Conservation (phyloP, 2,113 vertebrate species). For the Centropus unirufus region DNA sequence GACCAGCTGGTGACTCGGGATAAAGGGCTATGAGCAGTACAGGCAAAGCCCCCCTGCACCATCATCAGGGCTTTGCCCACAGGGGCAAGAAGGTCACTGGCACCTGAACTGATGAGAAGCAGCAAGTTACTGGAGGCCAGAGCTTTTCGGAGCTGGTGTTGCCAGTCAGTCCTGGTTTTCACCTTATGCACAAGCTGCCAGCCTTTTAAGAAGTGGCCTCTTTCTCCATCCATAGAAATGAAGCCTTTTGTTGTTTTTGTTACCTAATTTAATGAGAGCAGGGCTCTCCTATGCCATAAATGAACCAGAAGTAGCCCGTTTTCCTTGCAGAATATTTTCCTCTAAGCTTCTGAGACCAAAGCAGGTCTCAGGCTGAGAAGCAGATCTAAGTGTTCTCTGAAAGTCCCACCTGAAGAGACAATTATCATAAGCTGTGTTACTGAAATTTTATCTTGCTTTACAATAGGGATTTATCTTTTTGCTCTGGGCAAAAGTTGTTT, state of each 20-base stretch:
- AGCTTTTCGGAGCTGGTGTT: not conserved
- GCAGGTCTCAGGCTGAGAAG: not conserved
- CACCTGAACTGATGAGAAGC: not conserved
- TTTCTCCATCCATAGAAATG: not conserved
- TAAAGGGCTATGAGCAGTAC: not conserved
- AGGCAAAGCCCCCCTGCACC: fast-evolving
- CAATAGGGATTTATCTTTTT: not conserved
- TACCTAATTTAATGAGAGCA: not conserved
- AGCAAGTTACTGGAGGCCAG: not conserved
- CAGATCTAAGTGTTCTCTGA: not conserved
- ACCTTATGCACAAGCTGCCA: not conserved
- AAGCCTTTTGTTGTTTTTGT: not conserved
- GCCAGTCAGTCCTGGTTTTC: not conserved
- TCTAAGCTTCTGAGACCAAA: not conserved
- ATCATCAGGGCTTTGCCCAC: not conserved
- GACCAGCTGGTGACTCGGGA: not conserved
- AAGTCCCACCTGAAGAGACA: not conserved
- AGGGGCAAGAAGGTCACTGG: not conserved
- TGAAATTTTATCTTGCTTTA: not conserved
- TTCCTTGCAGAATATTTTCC: not conserved
- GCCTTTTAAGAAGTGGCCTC: not conserved
- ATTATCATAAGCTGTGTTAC: not conserved
- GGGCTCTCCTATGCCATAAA: not conserved
- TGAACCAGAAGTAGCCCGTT: not conserved
- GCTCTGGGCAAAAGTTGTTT: not conserved